Evolutionary conservation across 1,140 invertebrate genomes (phyloP), one percentile per base, ranked within the genome.

Genomic region (Trigoniulus corallinus): DNA sequence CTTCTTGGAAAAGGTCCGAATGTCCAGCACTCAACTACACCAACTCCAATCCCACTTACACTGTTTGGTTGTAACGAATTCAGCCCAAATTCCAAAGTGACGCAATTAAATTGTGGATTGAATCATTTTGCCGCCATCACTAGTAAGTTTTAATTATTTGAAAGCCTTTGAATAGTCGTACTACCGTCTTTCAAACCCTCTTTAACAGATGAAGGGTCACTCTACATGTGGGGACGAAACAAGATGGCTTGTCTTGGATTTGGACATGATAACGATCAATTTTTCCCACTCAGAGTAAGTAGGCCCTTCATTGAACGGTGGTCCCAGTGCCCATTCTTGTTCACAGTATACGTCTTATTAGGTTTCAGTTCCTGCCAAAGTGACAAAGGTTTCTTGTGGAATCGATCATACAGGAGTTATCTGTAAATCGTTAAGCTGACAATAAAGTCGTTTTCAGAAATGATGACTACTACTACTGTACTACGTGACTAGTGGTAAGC

Each of bases 141-240:
- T 55, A 63, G 66, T 67, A 59, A 44, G 18, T 24, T 7, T 7
- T 7, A 34, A n/a, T 10, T 44, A 18, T 44, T 44, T 4, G 21
- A 44, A 26, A 63, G 65, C 63, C 52, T 48, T 49, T 41, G 7
- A 7, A 34, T 34, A 34, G 7, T 15, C 7, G 15, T 7, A 34
- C 15, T 7, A 34, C 7, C 15, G 29, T 34, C 15, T 34, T 7
- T 7, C 29, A 34, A 34, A 15, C 15, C 15, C 29, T 34, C 29
- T 34, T 34, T 21, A 37, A 23, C 21, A 21, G 13, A 66, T 64
- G 15, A 66, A 53, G 85, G 86, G 10, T 82, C 91, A 68, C 64
- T 95, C 1, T 95, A 81, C 59, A 84, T 78, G 60, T 97, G 91
- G 92, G 92, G 91, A 3, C 73, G 78, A 58, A 94, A 95, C 67